Evolutionary conservation across 2,888 invertebrate species (phyloP), one percentile per base, ranked within the genome.

Genomic region (Timandra comae): DNA sequence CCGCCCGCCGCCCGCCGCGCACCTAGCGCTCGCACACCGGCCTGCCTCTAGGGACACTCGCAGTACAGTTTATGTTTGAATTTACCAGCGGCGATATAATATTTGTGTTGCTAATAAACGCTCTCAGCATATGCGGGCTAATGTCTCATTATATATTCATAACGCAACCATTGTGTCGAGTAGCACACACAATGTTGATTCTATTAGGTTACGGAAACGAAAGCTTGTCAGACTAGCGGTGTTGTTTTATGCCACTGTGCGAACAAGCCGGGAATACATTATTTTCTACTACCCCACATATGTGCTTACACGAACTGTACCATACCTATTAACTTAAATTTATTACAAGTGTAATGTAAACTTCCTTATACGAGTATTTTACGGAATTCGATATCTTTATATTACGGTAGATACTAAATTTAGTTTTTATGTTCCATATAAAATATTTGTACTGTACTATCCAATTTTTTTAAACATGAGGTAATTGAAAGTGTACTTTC

Each of bases 121-220:
- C 55, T 61, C 56, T 50, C 56, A 68, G 66, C 65, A 70, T 68
- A 68, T 66, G 67, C 64, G 61, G 65, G 68, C 70, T 76, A 73
- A 79, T 78, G 62, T 63, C 67, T 76, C 67, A 71, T 79, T 77
- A 77, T 49, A 68, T 76, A 79, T 79, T 79, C 79, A 77, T 74
- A 74, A 68, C 77, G 59, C 63, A 63, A 56, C 60, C 60, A 74
- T 75, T 78, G 77, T 76, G 64, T 65, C 56, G 66, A 69, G 71
- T 63, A 59, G 65, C 64, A 60, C 54, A 60, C 55, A 61, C 69
- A 62, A 60, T 66, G 73, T 69, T 74, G 69, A 77, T 75, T 78
- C 66, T 75, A 74, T 78, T 75, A 71, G 65, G 52, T 57, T 52
- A 57, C 71, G 70, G 68, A 74, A 77, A 74, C 69, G 69, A 69